A percentile compares a stretch with the other conserved stretches of the same genome.
Conservation (phyloP, 2,888 invertebrate species). For the Pharmacophagus antenor region DNA sequence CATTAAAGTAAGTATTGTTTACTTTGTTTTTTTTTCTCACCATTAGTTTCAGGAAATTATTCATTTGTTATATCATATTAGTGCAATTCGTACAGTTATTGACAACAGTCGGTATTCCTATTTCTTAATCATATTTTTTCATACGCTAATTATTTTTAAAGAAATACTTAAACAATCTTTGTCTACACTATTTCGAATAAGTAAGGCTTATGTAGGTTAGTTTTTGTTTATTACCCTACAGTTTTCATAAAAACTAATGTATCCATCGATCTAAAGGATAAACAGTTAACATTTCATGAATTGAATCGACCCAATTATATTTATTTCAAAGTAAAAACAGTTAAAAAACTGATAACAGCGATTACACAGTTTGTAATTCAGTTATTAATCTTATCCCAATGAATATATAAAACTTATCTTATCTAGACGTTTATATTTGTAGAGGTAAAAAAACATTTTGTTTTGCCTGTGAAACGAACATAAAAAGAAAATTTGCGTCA, state of each 20-base stretch:
- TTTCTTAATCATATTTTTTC: too few relatives aligned
- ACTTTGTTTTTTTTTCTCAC: not conserved
- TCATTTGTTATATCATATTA: not conserved
- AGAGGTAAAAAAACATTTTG: not conserved
- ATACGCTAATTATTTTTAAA: too few relatives aligned
- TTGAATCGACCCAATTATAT: not conserved
- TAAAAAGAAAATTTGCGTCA: too few relatives aligned
- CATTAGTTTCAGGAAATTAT: not conserved
- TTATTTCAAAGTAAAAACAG: not conserved
- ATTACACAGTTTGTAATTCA: not conserved
- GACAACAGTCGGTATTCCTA: not conserved
- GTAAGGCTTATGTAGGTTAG: too few relatives aligned
- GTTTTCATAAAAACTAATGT: too few relatives aligned
- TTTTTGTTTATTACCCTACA: too few relatives aligned
- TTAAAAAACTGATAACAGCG: not conserved
- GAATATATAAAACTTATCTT: not conserved
- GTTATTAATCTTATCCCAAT: not conserved
- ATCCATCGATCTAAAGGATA: too few relatives aligned
- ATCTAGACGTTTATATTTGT: not conserved
- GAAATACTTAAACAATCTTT: too few relatives aligned
- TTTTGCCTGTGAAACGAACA: too few relatives aligned
- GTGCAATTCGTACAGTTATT: not conserved
- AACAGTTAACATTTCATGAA: too few relatives aligned
- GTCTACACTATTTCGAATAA: too few relatives aligned
- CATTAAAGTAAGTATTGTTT: conserved; percentile 29